Conservation (phyloP, 2,113 vertebrate species). For the Sturnus vulgaris region DNA sequence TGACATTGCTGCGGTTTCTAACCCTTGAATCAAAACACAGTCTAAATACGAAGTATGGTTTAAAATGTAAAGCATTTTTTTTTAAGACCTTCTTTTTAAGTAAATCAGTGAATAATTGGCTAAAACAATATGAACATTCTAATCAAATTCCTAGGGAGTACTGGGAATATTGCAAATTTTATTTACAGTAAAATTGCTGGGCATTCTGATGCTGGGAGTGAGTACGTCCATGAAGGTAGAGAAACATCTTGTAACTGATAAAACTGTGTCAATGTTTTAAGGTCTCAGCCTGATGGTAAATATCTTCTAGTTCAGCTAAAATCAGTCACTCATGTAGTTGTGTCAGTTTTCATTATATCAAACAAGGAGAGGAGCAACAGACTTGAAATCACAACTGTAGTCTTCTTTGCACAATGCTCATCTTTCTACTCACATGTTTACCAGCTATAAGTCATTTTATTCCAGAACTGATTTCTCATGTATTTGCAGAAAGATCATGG, state of each 20-base stretch:
- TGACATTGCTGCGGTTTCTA: conserved; percentile 16
- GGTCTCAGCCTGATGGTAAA: not conserved
- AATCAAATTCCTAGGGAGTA: not conserved
- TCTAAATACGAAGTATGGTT: not conserved
- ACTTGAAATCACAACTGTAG: not conserved
- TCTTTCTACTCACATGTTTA: not conserved
- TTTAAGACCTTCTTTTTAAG: not conserved
- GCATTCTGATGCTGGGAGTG: not conserved
- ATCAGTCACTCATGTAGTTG: not conserved
- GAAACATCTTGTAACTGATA: not conserved
- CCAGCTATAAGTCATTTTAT: not conserved
- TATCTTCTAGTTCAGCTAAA: not conserved
- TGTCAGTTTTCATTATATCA: not conserved
- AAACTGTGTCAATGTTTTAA: not conserved
- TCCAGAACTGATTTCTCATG: not conserved
- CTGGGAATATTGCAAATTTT: not conserved
- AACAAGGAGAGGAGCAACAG: not conserved
- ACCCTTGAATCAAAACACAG: conserved; percentile 34
- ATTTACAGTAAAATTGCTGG: not conserved
- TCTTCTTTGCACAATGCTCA: not conserved
- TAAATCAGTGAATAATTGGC: not conserved
- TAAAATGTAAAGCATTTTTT: not conserved
- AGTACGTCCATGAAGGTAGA: not conserved
- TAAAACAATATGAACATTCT: not conserved
- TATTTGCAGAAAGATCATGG: not conserved